phyloP scores from a whole-genome alignment of 1,140 invertebrate genomes.

The Ridgeia piscesae region DNA sequence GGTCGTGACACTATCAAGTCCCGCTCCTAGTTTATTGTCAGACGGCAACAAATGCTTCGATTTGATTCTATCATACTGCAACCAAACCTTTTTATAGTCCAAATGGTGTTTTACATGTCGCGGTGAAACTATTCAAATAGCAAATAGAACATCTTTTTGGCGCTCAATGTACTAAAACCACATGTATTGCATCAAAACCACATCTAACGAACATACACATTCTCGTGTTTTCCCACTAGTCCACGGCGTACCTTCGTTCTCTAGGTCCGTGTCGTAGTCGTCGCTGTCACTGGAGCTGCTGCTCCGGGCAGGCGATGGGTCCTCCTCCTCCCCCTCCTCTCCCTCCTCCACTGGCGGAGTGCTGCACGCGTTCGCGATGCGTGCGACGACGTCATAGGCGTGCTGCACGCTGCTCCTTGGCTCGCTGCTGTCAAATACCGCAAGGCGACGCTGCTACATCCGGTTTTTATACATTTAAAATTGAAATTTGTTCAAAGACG shows the following conservation, averaged over 20 bases:
- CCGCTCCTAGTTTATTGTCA: too few species aligned
- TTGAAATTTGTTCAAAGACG: background rate
- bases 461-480: background rate
- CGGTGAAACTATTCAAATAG: too few species aligned
- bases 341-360: background rate
- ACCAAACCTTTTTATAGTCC: too few species aligned
- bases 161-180: too few species aligned
- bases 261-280: background rate
- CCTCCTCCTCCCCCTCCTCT: background rate
- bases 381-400: background rate
- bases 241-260: background rate
- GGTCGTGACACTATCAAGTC: too few species aligned
- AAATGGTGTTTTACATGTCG: too few species aligned
- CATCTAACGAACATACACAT: too few species aligned
- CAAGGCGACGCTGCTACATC: background rate
- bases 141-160: too few species aligned
- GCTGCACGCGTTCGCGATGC: background rate
- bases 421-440: background rate
- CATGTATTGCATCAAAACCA: too few species aligned
- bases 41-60: too few species aligned
- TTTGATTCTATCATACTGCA: too few species aligned
- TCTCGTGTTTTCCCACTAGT: background rate
- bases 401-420: background rate
- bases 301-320: background rate
- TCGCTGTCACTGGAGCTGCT: background rate